Evolutionary conservation across 2,113 vertebrate genomes (phyloP).

Genomic region (Sisor rabdophorus): DNA sequence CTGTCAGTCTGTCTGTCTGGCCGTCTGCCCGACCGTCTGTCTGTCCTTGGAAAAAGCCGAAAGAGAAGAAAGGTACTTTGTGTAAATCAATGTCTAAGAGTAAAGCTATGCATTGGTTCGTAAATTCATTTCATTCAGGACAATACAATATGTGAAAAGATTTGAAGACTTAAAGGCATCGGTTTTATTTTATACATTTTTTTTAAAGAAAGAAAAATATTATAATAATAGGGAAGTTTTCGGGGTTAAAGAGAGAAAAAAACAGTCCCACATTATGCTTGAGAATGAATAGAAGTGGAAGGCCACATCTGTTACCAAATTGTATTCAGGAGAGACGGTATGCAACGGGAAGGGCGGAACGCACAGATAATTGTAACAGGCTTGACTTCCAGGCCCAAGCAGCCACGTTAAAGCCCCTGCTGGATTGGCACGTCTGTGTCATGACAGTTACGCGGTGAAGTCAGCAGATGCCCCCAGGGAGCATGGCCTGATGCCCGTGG

Average conservation of each 20-base stretch:
- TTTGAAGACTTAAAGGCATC: neutral
- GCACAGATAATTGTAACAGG: constrained; percentile 20
- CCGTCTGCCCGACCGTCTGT: too few species aligned
- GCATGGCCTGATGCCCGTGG: constrained; percentile 39
- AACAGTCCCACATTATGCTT: neutral
- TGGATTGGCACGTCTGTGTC: constrained; percentile 29
- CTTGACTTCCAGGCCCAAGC: constrained; percentile 25
- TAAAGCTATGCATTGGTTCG: neutral
- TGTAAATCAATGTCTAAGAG: neutral
- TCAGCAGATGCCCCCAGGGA: constrained; percentile 31
- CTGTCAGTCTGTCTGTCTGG: too few species aligned
- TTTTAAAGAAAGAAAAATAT: neutral
- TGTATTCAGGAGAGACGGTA: neutral
- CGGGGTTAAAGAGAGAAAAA: neutral
- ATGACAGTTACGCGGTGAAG: constrained; percentile 33
- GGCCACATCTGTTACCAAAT: constrained; percentile 1
- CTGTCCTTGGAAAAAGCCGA: too few species aligned
- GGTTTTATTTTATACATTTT: too few species aligned
- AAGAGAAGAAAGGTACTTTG: too few species aligned
- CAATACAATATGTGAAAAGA: neutral
- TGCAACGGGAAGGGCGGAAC: neutral
- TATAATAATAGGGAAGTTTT: neutral
- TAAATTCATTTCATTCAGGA: neutral
- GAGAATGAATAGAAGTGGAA: neutral
- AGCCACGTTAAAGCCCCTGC: constrained; percentile 8